A percentile compares a stretch with the other conserved stretches of the same genome.
Conservation (phyloP, 2,888 invertebrate genomes). For the Chamaedrilus cognettii region DNA sequence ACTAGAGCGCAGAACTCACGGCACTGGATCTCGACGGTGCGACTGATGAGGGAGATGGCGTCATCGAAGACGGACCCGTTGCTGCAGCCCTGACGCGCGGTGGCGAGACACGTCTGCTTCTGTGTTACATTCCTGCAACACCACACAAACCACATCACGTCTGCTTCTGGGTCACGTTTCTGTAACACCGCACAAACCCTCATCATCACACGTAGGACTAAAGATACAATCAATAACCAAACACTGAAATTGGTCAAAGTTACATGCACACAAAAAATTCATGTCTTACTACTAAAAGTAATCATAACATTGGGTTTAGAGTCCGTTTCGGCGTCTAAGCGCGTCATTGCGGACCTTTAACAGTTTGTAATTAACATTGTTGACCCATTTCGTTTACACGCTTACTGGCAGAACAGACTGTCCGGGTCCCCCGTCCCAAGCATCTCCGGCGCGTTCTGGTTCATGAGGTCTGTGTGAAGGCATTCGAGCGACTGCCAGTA, state of each 20-base stretch:
- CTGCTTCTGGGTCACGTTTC: background rate
- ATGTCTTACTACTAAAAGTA: too few relatives aligned
- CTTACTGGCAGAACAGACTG: background rate
- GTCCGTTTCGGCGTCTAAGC: background rate
- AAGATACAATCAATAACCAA: too few relatives aligned
- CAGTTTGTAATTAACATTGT: background rate
- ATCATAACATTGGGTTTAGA: background rate
- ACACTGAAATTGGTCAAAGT: too few relatives aligned
- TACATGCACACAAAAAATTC: too few relatives aligned
- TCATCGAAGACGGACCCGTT: background rate
- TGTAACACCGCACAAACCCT: too few relatives aligned
- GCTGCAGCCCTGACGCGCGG: background rate
- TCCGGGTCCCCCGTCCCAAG: background rate
- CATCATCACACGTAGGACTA: too few relatives aligned
- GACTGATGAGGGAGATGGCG: background rate
- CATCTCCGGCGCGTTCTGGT: background rate
- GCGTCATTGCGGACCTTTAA: background rate
- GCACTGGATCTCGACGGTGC: background rate
- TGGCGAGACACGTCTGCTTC: background rate
- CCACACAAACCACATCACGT: background rate
- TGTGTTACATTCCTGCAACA: background rate
- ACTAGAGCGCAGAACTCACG: background rate
- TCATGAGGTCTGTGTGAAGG: background rate
- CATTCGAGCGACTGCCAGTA: constrained; percentile 1
- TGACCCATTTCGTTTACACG: background rate